phyloP scores from a whole-genome alignment of 2,113 vertebrate species.

The Ceuthmochares aereus region DNA sequence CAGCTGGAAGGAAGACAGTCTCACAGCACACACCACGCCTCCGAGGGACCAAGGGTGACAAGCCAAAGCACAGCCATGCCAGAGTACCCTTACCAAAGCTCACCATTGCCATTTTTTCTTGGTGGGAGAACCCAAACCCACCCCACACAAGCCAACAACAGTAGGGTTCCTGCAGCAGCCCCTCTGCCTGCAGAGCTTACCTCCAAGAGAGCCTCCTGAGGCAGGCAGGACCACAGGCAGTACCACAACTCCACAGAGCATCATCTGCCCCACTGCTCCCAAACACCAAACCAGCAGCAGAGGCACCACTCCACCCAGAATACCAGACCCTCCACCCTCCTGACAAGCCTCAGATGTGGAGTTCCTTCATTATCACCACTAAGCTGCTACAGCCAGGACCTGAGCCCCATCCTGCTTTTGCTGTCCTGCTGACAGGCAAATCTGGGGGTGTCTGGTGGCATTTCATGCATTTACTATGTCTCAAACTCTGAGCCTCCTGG shows the following conservation, averaged over 20 bases:
- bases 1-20: background rate
- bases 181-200: background rate
- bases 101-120: background rate
- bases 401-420: background rate
- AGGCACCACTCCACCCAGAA: background rate
- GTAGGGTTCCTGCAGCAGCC: background rate
- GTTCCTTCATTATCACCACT: background rate
- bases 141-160: accelerated
- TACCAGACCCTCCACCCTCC: background rate
- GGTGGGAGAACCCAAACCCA: background rate
- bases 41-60: background rate
- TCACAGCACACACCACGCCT: accelerated
- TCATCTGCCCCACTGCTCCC: accelerated
- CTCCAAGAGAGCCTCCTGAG: background rate
- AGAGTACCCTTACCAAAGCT: background rate
- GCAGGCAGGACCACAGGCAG: background rate
- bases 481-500: background rate
- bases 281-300: background rate
- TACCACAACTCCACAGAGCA: background rate
- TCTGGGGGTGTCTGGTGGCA: background rate
- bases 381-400: background rate
- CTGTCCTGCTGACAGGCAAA: background rate
- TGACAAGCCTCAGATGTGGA: background rate
- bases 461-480: accelerated
- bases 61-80: background rate